Percentiles rank a stretch among this genome's conserved stretches.
These are phyloP conservation scores for Anthopleura sola DNA, from an alignment of 64 coral and sea anemone species.

Conservation along the genomic window DNA sequence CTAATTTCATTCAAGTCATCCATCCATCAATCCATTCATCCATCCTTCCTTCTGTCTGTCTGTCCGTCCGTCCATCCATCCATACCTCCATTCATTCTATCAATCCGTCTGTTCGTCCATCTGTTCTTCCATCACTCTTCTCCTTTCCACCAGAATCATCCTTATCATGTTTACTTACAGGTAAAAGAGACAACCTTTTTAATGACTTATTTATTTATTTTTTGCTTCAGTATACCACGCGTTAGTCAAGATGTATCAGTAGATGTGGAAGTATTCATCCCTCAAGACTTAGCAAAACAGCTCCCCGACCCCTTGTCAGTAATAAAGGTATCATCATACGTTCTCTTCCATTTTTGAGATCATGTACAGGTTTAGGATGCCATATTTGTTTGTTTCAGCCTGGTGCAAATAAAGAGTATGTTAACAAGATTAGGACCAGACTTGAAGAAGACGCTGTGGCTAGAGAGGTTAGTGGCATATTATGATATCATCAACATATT, in stretches of 20 bases:
- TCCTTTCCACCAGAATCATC: too few species aligned
- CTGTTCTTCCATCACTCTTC: too few species aligned
- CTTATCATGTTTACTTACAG: too few species aligned
- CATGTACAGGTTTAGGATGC: too few species aligned
- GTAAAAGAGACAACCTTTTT: too few species aligned
- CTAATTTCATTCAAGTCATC: background rate
- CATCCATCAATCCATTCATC: background rate
- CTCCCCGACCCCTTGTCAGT: background rate
- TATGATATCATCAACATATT: too few species aligned
- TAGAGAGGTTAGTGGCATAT: conserved; percentile 24
- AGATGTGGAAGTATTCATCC: conserved; percentile 8
- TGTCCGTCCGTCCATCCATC: background rate
- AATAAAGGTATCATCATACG: background rate
- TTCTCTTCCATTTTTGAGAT: too few species aligned
- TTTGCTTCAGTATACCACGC: background rate
- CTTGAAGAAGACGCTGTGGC: conserved; percentile 85
- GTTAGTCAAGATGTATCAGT: background rate
- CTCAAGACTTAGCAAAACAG: background rate
- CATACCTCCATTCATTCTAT: too few species aligned
- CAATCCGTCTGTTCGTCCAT: too few species aligned
- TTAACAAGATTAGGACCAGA: conserved; percentile 85
- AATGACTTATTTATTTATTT: too few species aligned
- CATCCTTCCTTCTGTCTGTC: background rate
- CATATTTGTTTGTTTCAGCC: conserved; percentile 23
- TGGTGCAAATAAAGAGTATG: conserved; percentile 70